phyloP scores from a whole-genome alignment of 2,888 invertebrate species.

The Erebia palarica region DNA sequence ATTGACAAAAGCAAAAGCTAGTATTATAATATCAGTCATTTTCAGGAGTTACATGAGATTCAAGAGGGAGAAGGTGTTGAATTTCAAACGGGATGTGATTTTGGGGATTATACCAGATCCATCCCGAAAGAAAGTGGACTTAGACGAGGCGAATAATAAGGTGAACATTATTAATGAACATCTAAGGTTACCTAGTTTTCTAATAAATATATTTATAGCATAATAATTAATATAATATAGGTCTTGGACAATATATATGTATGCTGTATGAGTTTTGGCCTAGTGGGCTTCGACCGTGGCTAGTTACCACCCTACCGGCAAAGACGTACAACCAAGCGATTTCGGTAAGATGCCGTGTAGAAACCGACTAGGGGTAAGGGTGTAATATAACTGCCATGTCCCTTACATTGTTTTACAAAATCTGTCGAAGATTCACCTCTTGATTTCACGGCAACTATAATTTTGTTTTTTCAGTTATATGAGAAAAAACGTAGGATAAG shows the following conservation, averaged over 20 bases:
- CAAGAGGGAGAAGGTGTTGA: neutral
- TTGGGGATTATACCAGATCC: constrained; percentile 5
- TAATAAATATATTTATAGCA: too few species aligned
- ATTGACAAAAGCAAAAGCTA: too few species aligned
- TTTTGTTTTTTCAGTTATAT: neutral
- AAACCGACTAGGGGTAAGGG: too few species aligned
- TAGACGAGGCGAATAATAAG: constrained; percentile 7
- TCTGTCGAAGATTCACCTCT: neutral
- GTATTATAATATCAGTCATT: neutral
- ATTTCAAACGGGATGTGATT: constrained; percentile 4
- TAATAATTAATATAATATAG: too few species aligned
- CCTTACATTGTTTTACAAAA: too few species aligned
- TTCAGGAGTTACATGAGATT: constrained; percentile 7
- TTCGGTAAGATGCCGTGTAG: too few species aligned
- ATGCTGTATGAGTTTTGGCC: too few species aligned
- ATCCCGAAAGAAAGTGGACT: neutral
- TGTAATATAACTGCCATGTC: too few species aligned
- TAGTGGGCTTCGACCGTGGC: too few species aligned
- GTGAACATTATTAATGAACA: neutral
- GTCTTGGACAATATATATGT: neutral
- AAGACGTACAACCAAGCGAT: too few species aligned
- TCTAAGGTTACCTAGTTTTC: neutral
- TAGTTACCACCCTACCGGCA: too few species aligned
- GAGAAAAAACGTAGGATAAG: constrained; percentile 5
- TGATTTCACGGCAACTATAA: too few species aligned